phyloP scores from a whole-genome alignment of 53 echinoderm and acorn worm genomes.

The Astropecten irregularis region DNA sequence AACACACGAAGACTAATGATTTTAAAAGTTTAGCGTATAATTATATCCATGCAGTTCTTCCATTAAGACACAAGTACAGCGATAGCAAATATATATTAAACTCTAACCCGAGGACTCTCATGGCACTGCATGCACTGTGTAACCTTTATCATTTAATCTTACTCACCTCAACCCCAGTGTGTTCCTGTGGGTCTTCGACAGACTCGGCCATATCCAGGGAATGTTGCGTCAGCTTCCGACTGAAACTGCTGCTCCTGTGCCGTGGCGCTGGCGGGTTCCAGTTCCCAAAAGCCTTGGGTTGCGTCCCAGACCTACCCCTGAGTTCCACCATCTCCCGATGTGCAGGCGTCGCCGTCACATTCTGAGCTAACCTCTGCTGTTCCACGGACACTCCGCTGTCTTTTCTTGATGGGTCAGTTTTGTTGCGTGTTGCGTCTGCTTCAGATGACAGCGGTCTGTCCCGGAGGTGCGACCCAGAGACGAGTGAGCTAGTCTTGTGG shows the following conservation, averaged over 20 bases:
- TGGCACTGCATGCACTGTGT: no score
- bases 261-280: conserved; percentile 17
- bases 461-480: not conserved
- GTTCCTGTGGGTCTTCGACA: conserved; percentile 27
- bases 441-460: not conserved
- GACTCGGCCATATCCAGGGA: conserved; percentile 65
- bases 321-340: not conserved
- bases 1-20: no score
- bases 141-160: no score
- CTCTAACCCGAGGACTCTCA: no score
- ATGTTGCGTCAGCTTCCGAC: conserved; percentile 68
- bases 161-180: conserved; percentile 80
- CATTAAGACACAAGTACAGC: no score
- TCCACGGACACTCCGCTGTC: conserved; percentile 30
- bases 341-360: not conserved
- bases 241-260: conserved; percentile 35
- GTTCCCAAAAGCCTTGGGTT: not conserved
- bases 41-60: no score
- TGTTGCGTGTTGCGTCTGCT: not conserved
- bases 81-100: no score
- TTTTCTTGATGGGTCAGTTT: not conserved
- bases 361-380: not conserved
- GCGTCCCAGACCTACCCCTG: not conserved
- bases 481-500: not conserved
- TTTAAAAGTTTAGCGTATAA: no score